These are phyloP conservation scores for Drosophila melanica DNA, from an alignment of 1,140 invertebrate species.

Conservation along the genomic window DNA sequence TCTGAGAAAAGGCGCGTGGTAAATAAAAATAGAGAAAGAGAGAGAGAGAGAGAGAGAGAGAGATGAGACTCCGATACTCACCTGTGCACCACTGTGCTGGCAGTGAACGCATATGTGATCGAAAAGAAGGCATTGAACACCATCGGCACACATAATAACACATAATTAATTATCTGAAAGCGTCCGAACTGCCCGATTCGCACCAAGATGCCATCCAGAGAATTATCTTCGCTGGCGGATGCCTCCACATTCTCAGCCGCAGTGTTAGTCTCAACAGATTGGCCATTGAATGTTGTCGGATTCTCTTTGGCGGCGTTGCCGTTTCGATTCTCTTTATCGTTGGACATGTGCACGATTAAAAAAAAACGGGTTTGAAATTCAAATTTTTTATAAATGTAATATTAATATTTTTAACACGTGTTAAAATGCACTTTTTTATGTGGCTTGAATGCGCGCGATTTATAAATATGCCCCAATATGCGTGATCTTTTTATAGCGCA, in stretches of 20 bases:
- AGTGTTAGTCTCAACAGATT: constrained; percentile 1
- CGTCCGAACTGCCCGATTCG: constrained; percentile 85
- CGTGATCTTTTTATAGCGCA: constrained; percentile 36
- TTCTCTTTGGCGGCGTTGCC: constrained; percentile 10
- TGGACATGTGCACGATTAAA: constrained; percentile 19
- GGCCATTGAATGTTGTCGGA: constrained; percentile 19
- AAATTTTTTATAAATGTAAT: no score
- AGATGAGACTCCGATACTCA: constrained; percentile 44
- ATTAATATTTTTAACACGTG: no score
- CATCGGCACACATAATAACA: constrained; percentile 85
- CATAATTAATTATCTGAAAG: constrained; percentile 86
- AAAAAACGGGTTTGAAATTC: constrained; percentile 7
- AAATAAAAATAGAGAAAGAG: neutral
- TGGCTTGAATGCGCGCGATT: constrained; percentile 30
- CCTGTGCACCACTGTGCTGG: constrained; percentile 86
- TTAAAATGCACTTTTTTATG: constrained; percentile 62
- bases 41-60: neutral
- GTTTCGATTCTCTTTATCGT: constrained; percentile 24
- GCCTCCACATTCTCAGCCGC: constrained; percentile 27
- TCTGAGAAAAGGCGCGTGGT: constrained; percentile 80
- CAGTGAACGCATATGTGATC: constrained; percentile 86
- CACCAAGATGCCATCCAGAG: constrained; percentile 72
- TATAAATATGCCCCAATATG: constrained; percentile 49
- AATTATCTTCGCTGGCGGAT: constrained; percentile 51
- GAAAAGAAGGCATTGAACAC: constrained; percentile 85